phyloP scores from a whole-genome alignment of 2,113 vertebrate species.

The Strix uralensis region DNA sequence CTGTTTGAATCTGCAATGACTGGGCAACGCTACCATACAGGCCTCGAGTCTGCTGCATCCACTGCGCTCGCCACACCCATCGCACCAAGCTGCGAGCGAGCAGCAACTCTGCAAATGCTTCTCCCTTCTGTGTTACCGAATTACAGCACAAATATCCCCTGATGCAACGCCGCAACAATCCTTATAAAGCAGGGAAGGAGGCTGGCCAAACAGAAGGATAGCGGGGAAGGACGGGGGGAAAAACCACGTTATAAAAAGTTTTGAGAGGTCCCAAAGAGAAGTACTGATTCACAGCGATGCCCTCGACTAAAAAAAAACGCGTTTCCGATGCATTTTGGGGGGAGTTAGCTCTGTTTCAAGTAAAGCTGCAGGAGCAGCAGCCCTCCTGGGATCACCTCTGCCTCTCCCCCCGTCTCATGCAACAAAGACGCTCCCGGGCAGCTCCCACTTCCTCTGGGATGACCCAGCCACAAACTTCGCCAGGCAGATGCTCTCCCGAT shows the following conservation, averaged over 20 bases:
- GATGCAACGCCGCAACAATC: conserved; percentile 55
- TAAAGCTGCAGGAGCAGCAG: background rate
- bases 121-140: conserved; percentile 33
- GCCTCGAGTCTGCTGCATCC: conserved; percentile 53
- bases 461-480: background rate
- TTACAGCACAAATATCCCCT: conserved; percentile 44
- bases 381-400: background rate
- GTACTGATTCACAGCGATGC: background rate
- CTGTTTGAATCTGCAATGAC: conserved; percentile 12
- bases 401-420: background rate
- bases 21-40: background rate
- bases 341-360: fast-evolving
- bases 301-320: background rate
- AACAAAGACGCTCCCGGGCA: background rate
- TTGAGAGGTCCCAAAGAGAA: background rate
- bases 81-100: background rate
- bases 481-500: background rate
- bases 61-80: conserved; percentile 67
- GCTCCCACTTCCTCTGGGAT: background rate
- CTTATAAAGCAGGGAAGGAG: conserved; percentile 26
- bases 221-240: background rate
- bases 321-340: fast-evolving
- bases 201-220: background rate
- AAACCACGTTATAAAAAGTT: background rate
- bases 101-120: background rate